Base-by-base conservation (phyloP, 2,113 vertebrate species). In the Micronycteris hirsuta region DNA sequence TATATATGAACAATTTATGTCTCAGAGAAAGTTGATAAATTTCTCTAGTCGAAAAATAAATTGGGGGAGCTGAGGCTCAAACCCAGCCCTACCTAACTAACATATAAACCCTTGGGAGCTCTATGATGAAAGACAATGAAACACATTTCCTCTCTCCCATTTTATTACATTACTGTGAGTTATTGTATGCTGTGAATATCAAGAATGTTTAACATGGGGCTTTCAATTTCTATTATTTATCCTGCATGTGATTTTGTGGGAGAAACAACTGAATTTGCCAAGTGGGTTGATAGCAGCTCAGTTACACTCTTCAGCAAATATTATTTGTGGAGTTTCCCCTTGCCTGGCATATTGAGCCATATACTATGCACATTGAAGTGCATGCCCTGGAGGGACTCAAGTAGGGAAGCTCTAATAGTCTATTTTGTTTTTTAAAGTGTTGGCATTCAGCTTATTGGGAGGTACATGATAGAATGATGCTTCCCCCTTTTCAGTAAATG, bases 371-470 rank as follows among this genome's bases (percentile, higher is more conserved):
- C 76, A 67, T 0, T 38, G 47, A 82, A 89, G 63, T 89, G 80
- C 38, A 15, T 86, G 71, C 80, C 65, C 67, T 67, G 65, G 52
- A 89, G 89, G 45, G 94, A 70, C 24, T 41, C 63, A 89, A 94
- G 78, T 58, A 93, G 74, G 56, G 58, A 77, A 63, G 45, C 49
- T 91, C 16, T 91, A 94, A 97, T 84, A 82, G 93, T 87, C 38
- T 93, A 84, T 84, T 97, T 94, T 95, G 80, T 74, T 93, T 97
- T 91, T 85, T 95, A 84, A 97, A 96, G 84, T 68, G 76, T 70
- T 0, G 13, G 22, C 76, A 56, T 91, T 87, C 86, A 91, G 65
- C 28, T 95, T 94, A 89, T 92, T 95, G 84, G 90, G 92, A 96
- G 87, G 95, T 89, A 82, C 70, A 77, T 89, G 83, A 96, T 70